These are phyloP conservation scores for Microtus pennsylvanicus DNA, from an alignment of 2,113 vertebrate species.

Conservation along the genomic window DNA sequence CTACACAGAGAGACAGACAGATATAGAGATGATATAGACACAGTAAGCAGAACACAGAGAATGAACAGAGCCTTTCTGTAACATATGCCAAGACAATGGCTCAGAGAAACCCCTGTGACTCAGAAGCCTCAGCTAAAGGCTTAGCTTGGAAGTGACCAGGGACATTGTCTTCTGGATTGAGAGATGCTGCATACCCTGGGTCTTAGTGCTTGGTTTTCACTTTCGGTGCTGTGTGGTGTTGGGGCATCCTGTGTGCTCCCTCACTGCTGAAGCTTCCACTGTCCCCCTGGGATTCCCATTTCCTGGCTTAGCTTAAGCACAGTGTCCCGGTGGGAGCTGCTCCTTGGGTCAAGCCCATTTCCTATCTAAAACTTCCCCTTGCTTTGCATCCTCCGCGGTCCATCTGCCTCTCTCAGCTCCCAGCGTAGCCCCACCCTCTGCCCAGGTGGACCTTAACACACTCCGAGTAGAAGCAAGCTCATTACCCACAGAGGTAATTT, in stretches of 20 bases:
- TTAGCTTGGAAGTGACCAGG: background rate
- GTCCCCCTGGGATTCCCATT: background rate
- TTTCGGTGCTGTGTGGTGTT: background rate
- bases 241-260: background rate
- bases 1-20: background rate
- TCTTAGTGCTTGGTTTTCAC: background rate
- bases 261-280: accelerated
- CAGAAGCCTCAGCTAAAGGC: background rate
- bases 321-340: background rate
- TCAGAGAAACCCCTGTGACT: background rate
- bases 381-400: background rate
- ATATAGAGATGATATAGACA: background rate
- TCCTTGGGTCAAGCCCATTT: background rate
- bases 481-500: background rate
- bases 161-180: background rate
- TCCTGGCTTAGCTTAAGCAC: background rate
- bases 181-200: background rate
- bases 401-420: background rate
- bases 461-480: background rate
- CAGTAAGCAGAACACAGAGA: background rate
- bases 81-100: background rate
- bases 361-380: background rate
- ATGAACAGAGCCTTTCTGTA: background rate
- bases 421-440: background rate
- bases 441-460: background rate